A percentile compares a stretch with the other conserved stretches of the same genome.
phyloP scores from a whole-genome alignment of 64 coral and sea anemone genomes.

The Dendronephthya gigantea region DNA sequence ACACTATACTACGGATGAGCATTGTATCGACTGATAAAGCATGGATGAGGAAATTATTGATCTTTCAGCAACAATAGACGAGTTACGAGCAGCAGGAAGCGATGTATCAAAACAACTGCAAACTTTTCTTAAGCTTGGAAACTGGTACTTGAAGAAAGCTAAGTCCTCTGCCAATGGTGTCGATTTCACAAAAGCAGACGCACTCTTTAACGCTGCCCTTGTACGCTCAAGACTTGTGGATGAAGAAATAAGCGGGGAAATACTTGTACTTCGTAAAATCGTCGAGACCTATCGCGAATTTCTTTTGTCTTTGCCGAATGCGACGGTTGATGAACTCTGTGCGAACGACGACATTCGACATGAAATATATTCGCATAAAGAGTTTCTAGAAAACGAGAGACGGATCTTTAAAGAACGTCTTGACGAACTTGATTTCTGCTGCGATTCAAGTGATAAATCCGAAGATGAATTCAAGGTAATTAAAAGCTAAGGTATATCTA shows the following conservation, averaged over 20 bases:
- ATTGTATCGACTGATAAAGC: no score
- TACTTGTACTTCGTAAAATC: not conserved
- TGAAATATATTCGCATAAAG: not conserved
- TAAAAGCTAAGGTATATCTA: no score
- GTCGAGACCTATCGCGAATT: not conserved
- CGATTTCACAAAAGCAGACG: not conserved
- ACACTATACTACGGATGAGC: no score
- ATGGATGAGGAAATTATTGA: not conserved
- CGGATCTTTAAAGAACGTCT: not conserved
- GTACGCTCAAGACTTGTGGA: not conserved
- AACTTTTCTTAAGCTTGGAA: not conserved
- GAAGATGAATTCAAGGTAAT: not conserved
- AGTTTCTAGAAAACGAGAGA: not conserved
- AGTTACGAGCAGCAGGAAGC: not conserved
- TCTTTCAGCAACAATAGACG: not conserved
- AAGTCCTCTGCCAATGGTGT: not conserved
- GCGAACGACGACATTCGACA: not conserved
- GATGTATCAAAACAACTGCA: not conserved
- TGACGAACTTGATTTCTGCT: not conserved
- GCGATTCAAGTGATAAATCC: not conserved
- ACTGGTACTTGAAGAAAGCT: not conserved
- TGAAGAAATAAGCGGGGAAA: not conserved
- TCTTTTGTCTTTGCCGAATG: not conserved
- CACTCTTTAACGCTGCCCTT: constrained; percentile 11
- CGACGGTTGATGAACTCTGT: not conserved